These are phyloP conservation scores for Erebia aethiops DNA, from an alignment of 2,888 invertebrate species.

Conservation along the genomic window DNA sequence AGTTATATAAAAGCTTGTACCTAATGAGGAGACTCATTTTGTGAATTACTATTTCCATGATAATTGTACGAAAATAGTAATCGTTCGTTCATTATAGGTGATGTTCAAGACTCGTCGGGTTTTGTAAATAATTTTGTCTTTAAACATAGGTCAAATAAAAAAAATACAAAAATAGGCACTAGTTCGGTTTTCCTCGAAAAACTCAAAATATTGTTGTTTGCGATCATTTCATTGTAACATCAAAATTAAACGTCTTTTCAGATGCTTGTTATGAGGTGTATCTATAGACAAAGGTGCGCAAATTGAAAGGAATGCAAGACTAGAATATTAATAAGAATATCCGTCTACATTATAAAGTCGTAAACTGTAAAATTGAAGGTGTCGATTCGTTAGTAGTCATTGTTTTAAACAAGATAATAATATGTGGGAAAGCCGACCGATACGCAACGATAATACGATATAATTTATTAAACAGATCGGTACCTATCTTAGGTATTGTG, in stretches of 20 bases:
- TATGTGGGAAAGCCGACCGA: conserved; percentile 11
- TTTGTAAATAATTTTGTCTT: too few species aligned
- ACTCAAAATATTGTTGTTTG: background rate
- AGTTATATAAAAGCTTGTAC: too few species aligned
- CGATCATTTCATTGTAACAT: background rate
- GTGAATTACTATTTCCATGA: too few species aligned
- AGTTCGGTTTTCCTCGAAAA: too few species aligned
- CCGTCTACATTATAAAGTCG: conserved; percentile 49
- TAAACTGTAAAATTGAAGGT: conserved; percentile 47
- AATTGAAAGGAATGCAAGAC: conserved; percentile 55
- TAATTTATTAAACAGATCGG: too few species aligned
- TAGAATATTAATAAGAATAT: conserved; percentile 68
- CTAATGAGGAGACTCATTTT: too few species aligned
- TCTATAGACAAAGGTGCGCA: conserved; percentile 47
- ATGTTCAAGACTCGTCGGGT: too few species aligned
- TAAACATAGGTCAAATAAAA: too few species aligned
- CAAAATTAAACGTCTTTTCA: background rate
- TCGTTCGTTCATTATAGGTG: too few species aligned
- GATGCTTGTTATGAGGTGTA: conserved; percentile 30
- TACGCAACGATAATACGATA: background rate
- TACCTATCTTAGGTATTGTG: too few species aligned
- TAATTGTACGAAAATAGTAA: too few species aligned
- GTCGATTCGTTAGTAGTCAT: conserved; percentile 67
- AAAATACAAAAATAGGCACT: too few species aligned
- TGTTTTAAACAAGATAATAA: conserved; percentile 46